Evolutionary conservation across 2,888 invertebrate genomes (phyloP).

Genomic region (Isotomurus palustris): DNA sequence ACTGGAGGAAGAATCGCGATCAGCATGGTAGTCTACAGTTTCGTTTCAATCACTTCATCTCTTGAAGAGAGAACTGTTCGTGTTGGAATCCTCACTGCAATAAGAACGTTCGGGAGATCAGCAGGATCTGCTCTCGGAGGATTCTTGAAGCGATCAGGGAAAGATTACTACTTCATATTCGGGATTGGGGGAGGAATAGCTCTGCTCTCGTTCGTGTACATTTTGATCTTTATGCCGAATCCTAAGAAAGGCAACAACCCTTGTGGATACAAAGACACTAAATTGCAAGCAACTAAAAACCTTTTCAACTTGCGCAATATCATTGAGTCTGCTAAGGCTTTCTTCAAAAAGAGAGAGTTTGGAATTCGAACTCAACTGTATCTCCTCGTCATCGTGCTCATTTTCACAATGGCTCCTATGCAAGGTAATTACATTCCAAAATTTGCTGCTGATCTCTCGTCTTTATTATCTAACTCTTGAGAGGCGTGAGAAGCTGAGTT

Average conservation of each 20-base stretch:
- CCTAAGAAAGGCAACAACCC: conserved; percentile 35
- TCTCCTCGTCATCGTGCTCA: conserved; percentile 36
- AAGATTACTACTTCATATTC: conserved; percentile 42
- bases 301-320: conserved; percentile 75
- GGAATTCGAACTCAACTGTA: conserved; percentile 37
- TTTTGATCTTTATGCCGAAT: conserved; percentile 42
- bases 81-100: conserved; percentile 58
- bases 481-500: no score
- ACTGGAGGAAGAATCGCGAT: conserved; percentile 56
- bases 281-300: conserved; percentile 57
- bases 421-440: conserved; percentile 35
- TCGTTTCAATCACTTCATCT: conserved; percentile 50
- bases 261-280: conserved; percentile 15
- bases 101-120: conserved; percentile 50
- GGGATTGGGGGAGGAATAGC: conserved; percentile 41
- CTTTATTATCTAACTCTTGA: neutral
- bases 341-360: conserved; percentile 69
- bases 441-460: neutral
- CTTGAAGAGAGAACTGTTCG: conserved; percentile 59
- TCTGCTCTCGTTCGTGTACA: conserved; percentile 36
- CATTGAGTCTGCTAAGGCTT: conserved; percentile 70
- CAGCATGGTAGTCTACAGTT: conserved; percentile 47
- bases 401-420: conserved; percentile 46
- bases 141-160: conserved; percentile 33
- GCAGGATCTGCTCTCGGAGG: conserved; percentile 46